Evolutionary conservation across 2,113 vertebrate species (phyloP), one percentile per base, ranked within the genome.

Genomic region (Ageneiosus marmoratus): DNA sequence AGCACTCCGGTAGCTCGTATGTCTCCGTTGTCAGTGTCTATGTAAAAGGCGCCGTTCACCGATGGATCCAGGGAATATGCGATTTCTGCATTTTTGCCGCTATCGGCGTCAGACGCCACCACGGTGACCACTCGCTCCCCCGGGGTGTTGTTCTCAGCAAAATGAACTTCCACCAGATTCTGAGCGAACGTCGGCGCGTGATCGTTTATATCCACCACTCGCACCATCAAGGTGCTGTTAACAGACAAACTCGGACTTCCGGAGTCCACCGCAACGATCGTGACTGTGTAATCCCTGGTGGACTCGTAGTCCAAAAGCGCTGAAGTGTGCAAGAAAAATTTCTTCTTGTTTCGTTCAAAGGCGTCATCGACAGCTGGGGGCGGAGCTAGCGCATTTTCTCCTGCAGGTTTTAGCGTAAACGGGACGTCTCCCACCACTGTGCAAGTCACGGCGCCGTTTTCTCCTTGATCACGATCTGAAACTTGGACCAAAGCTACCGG

Each of bases 401-500:
- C 96, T 70, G 97, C 97, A 0, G 97, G 96, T 89, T 98, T 98
- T 69, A 99, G 92, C 41, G 98, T 98, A 89, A 99, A 99, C 10
- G 98, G 98, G 70, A 98, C 97, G 0, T 99, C 98, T 0, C 97
- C 97, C 27, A 98, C 97, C 67, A 99, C 96, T 0, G 97, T 99
- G 83, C 98, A 99, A 3, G 97, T 98, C 86, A 99, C 97, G 20
- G 96, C 97, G 0, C 98, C 98, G 0, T 99, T 99, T 90, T 98
- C 97, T 9, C 97, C 97, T 79, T 98, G 97, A 88, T 99, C 98
- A 11, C 96, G 85, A 88, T 99, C 97, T 0, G 97, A 99, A 84
- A 99, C 98, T 85, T 98, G 97, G 27, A 99, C 97, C 88, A 99
- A 87, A 0, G 98, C 98, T 0, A 99, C 94, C 1, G 98, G 98